Evolutionary conservation across 2,888 invertebrate genomes (phyloP), one percentile per base, ranked within the genome.

Genomic region (Megamerina dolium): DNA sequence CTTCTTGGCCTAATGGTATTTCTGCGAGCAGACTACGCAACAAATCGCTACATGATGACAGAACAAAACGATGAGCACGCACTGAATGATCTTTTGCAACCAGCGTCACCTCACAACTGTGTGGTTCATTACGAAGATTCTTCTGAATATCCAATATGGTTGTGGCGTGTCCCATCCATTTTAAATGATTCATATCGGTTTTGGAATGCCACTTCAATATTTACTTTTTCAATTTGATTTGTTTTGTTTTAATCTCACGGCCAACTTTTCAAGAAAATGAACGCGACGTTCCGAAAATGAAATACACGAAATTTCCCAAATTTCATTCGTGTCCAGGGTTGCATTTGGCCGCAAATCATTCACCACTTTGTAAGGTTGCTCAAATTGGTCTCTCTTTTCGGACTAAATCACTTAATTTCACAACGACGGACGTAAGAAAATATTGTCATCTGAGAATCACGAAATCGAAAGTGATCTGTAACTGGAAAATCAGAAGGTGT

Each of bases 91-190:
- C 68, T 41, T 63, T 64, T 39, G 62, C 66, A 19, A 63, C 62
- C 5, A 71, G 49, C 5, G 63, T 56, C 21, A 70, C 68, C 48
- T 70, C 70, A 52, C 67, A 69, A 30, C 58, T 59, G 16, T 60
- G 56, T 23, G 55, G 54, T 52, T 66, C 68, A 31, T 56, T 54
- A 19, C 63, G 61, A 10, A 70, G 54, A 36, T 55, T 52, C 39
- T 64, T 63, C 45, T 70, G 70, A 30, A 70, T 65, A 44, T 70
- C 69, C 49, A 70, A 62, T 39, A 70, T 63, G 29, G 69, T 68
- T 41, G 61, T 57, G 46, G 66, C 59, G 55, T 70, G 70, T 18
- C 70, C 69, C 67, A 70, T 69, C 70, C 70, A 70, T 55, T 68
- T 70, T 13, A 70, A 55, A 44, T 68, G 60, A 57, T 70, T 69